A percentile compares a stretch with the other conserved stretches of the same genome.
phyloP scores from a whole-genome alignment of 1,140 invertebrate genomes.

The Pachyrhynchus sulphureomaculatus region DNA sequence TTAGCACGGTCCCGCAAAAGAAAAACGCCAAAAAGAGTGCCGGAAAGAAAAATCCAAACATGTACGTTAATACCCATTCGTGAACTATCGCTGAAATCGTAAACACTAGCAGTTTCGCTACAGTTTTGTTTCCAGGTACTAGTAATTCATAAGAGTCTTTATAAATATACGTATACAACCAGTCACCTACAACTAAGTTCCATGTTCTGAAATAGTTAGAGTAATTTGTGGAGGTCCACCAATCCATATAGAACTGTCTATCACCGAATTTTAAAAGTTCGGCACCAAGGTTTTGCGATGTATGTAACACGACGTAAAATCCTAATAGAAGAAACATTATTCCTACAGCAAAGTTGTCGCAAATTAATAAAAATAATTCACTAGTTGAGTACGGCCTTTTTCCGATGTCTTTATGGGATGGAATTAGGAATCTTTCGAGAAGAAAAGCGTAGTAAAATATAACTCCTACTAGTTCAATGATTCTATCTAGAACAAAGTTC shows the following conservation, averaged over 20 bases:
- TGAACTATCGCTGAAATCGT: conserved; percentile 46
- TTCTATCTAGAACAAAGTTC: conserved; percentile 68
- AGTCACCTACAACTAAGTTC: conserved; percentile 94
- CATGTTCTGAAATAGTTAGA: conserved; percentile 85
- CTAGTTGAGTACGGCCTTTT: conserved; percentile 33
- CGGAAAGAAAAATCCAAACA: conserved; percentile 85
- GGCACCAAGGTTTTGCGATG: conserved; percentile 86
- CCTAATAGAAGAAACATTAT: conserved; percentile 71
- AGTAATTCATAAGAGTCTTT: conserved; percentile 73
- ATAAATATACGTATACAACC: conserved; percentile 92
- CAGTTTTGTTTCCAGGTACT: conserved; percentile 53
- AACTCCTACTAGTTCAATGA: conserved; percentile 73
- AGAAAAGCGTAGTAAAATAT: conserved; percentile 80
- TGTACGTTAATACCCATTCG: conserved; percentile 79
- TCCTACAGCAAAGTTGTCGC: conserved; percentile 74
- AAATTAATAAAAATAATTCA: conserved; percentile 51
- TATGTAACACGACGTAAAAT: conserved; percentile 85
- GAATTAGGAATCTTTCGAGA: conserved; percentile 72
- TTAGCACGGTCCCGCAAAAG: conserved; percentile 58
- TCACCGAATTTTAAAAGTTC: conserved; percentile 87
- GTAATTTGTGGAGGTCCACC: conserved; percentile 90
- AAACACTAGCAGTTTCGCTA: conserved; percentile 62
- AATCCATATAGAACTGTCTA: conserved; percentile 85
- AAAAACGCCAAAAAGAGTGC: conserved; percentile 75
- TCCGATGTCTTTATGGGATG: conserved; percentile 72